Evolutionary conservation across 2,888 invertebrate species (phyloP).

Genomic region (Rhopalosiphum nymphaeae): DNA sequence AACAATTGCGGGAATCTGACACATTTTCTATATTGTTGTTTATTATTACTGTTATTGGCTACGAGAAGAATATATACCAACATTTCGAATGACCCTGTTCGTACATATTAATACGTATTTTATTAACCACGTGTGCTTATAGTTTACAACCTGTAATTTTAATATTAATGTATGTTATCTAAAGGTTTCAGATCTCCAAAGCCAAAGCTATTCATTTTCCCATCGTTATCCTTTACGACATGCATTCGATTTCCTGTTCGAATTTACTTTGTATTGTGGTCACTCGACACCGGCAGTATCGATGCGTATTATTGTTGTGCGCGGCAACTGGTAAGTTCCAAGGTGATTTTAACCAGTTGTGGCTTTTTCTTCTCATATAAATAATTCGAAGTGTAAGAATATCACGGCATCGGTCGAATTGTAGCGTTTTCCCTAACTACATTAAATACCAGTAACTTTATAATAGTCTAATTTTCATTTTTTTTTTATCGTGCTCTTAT

Average conservation of each 20-base stretch:
- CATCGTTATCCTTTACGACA: neutral
- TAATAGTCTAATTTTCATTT: conserved; percentile 33
- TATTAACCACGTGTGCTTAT: neutral
- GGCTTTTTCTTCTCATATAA: conserved; percentile 25
- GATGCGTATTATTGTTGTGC: neutral
- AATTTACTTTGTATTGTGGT: conserved; percentile 41
- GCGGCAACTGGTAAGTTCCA: neutral
- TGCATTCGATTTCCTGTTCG: neutral
- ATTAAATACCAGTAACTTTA: neutral
- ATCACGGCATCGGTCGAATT: neutral
- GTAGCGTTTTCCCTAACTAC: neutral
- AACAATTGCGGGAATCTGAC: neutral
- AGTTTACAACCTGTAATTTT: conserved; percentile 14
- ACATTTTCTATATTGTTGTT: neutral
- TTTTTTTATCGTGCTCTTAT: neutral
- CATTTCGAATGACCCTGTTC: neutral
- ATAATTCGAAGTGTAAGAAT: neutral
- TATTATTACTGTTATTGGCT: neutral
- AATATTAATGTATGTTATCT: neutral
- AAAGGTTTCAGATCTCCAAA: neutral
- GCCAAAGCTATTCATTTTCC: conserved; percentile 32
- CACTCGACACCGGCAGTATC: neutral
- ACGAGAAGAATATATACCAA: neutral
- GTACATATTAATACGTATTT: neutral
- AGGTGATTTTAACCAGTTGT: neutral